Evolutionary conservation across 1,140 invertebrate species (phyloP), one percentile per base, ranked within the genome.

Genomic region (Drosophila ogumai): DNA sequence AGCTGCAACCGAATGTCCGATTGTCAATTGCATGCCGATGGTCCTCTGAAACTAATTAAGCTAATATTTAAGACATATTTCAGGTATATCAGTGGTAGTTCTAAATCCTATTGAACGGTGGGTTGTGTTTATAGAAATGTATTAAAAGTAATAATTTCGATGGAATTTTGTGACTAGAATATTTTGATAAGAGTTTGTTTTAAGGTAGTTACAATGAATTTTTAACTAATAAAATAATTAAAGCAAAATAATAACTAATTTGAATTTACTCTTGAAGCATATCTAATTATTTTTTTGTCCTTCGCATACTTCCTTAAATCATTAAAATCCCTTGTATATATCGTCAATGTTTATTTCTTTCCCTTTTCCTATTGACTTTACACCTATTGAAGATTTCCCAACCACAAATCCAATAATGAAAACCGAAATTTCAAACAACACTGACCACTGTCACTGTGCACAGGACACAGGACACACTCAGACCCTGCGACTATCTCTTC

Each of bases 31-130:
- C 52, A 58, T 36, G 44, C 47, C 22, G 9, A 32, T 28, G 6
- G 31, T 34, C 44, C 63, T 50, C 67, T 82, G 67, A 74, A 78
- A 84, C 65, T 75, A 87, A 87, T 88, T 84, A 80, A 80, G 80
- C 65, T 55, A 76, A 63, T 69, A 88, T 74, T 77, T 56, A 49
- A 74, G 69, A 46, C 56, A 82, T 64, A 68, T 54, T 54, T 54
- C 46, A 44, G 46, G 34, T 50, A 60, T 41, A 31, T 66, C 31
- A 36, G 50, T 64, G 34, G 13, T 25, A 17, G 28, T 22, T 10
- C 43, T 12, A 13, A 47, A 65, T 38, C 12, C 4, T 4, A 38
- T 38, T 34, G 13, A 8, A 55, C 63, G 22, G 63, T 64, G 66
- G 66, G 12, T 17, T 36, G 12, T 6, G 1, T 3, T 52, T n/a